A percentile compares a stretch with the other conserved stretches of the same genome.
These are phyloP conservation scores for Microplitis deprimator DNA, from an alignment of 2,888 invertebrate genomes.

Conservation along the genomic window DNA sequence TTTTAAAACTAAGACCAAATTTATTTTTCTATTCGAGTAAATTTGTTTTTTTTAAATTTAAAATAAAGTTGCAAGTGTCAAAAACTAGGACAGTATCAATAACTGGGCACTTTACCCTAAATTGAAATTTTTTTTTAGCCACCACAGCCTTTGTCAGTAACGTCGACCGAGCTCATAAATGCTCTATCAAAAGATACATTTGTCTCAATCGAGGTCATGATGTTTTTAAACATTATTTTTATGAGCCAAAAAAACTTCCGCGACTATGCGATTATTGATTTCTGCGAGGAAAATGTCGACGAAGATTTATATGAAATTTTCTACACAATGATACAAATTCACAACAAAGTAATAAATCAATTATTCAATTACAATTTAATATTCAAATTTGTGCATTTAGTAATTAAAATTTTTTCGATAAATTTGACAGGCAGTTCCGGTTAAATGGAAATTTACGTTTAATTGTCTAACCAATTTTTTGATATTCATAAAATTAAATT, in stretches of 20 bases:
- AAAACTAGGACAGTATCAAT: no score
- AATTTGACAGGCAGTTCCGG: neutral
- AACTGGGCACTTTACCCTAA: neutral
- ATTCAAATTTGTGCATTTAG: neutral
- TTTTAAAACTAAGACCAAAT: no score
- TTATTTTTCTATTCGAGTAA: no score
- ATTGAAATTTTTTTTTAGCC: neutral
- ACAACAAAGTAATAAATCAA: neutral
- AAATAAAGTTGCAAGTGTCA: no score
- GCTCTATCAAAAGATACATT: neutral
- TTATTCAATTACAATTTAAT: neutral
- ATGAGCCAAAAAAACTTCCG: neutral
- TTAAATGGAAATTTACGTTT: conserved; percentile 43
- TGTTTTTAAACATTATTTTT: neutral
- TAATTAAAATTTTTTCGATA: neutral
- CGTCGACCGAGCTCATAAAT: neutral
- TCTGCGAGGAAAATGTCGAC: neutral
- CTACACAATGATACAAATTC: neutral
- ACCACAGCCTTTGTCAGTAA: neutral
- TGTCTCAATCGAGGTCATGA: neutral
- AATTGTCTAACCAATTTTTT: conserved; percentile 46
- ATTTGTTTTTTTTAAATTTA: no score
- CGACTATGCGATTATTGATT: neutral
- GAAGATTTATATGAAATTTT: neutral
- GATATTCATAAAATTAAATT: conserved; percentile 42